Base-by-base conservation (phyloP, 2,113 vertebrate species). In the Syrrhaptes paradoxus region DNA sequence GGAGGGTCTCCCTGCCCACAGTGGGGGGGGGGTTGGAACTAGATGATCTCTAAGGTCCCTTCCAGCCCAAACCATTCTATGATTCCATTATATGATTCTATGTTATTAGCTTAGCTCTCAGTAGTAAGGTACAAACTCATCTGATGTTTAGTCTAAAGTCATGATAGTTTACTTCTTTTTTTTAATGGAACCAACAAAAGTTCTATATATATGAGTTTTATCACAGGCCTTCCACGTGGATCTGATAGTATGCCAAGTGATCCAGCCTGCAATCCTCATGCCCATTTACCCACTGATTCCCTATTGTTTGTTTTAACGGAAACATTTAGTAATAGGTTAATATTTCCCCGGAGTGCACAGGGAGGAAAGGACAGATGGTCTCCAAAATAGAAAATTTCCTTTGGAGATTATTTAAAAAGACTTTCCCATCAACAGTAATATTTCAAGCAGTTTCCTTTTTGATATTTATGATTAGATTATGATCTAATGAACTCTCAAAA, bases 401-500 rank as follows among this genome's bases (percentile, higher is more conserved):
- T 91, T 93, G 71, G 77, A 91, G 46, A 58, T 94, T 68, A 68
- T 85, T 96, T 94, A 0, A 89, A 91, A 85, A 87, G 55, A 76
- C 32, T 91, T 97, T 96, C 87, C 93, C 94, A 94, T 77, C 66
- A 87, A 67, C 55, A 25, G 46, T 58, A 86, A 71, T 76, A 93
- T 97, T 96, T 94, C 85, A 97, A 91, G 87, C 46, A 34, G 76
- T 91, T 94, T 95, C 89, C 78, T 94, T 96, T 95, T 75, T 85
- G 55, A 68, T 89, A 91, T 75, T 85, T 87, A 72, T 87, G 81
- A 93, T 85, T 66, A 90, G 79, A 94, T 94, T 94, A 77, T 67
- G 75, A 90, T 92, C 59, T 90, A 84, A 68, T 66, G 26, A 92
- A 58, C 51, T 80, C 49, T 80, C 54, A 88, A 80, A 95, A 86